These are phyloP conservation scores for Noctua comes DNA, from an alignment of 2,888 invertebrate genomes.

Conservation along the genomic window DNA sequence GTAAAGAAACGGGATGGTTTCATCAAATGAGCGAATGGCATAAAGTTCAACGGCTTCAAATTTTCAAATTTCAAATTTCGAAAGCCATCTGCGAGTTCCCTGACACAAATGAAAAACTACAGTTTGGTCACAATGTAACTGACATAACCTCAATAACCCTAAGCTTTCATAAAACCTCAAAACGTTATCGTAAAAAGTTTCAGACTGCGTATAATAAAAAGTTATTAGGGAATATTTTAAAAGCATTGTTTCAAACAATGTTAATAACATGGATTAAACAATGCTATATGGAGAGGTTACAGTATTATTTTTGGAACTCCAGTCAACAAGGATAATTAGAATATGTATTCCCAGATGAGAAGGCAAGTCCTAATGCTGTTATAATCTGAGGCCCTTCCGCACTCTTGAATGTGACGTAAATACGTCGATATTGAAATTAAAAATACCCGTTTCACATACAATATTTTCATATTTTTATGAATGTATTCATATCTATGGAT, in stretches of 20 bases:
- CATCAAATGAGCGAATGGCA: background rate
- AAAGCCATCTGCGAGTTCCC: background rate
- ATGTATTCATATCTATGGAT: too few species aligned
- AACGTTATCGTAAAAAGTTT: slow-evolving; percentile 47
- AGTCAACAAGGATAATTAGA: slow-evolving; percentile 14
- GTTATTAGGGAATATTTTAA: slow-evolving; percentile 43
- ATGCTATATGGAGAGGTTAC: slow-evolving; percentile 8
- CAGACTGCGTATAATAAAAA: slow-evolving; percentile 43
- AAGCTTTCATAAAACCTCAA: slow-evolving; percentile 25
- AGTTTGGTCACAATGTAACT: slow-evolving; percentile 8
- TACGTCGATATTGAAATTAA: too few species aligned
- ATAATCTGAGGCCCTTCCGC: too few species aligned
- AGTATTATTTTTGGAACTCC: slow-evolving; percentile 18
- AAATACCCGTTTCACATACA: too few species aligned
- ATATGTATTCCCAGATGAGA: background rate
- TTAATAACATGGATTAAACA: slow-evolving; percentile 25
- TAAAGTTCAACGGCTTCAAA: background rate
- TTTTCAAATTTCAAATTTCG: too few species aligned
- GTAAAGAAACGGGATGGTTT: background rate
- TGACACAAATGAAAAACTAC: slow-evolving; percentile 10
- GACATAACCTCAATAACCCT: background rate
- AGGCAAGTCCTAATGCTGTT: background rate
- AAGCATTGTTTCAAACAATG: slow-evolving; percentile 45
- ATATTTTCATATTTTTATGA: too few species aligned
- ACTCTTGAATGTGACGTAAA: too few species aligned